A percentile compares a stretch with the other conserved stretches of the same genome.
Evolutionary conservation across 2,888 invertebrate genomes (phyloP).

Genomic region (Drosophila setosimentum): DNA sequence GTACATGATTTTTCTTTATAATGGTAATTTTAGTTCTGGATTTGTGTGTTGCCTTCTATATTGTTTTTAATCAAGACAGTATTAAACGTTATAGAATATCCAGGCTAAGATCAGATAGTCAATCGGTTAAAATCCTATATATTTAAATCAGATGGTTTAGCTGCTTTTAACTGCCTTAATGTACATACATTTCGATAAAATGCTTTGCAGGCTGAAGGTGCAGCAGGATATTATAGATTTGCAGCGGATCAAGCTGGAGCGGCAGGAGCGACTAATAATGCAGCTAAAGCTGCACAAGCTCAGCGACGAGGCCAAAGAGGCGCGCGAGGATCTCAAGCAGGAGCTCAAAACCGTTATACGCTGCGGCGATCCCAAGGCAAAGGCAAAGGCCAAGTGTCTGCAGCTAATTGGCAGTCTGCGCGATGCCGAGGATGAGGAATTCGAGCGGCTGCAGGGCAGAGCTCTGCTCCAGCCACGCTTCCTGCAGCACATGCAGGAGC

Average conservation of each 20-base stretch:
- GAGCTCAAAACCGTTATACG: slow-evolving; percentile 87
- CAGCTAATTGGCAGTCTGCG: slow-evolving; percentile 83
- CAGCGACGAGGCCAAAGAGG: slow-evolving; percentile 88
- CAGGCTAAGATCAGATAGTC: background rate
- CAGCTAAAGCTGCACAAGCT: slow-evolving; percentile 90
- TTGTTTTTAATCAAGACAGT: too few relatives aligned
- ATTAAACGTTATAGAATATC: background rate
- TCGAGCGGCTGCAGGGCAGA: slow-evolving; percentile 80
- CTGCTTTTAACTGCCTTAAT: background rate
- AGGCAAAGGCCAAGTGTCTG: slow-evolving; percentile 85
- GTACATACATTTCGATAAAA: background rate
- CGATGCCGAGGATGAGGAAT: slow-evolving; percentile 82
- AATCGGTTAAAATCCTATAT: background rate
- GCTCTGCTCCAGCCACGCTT: slow-evolving; percentile 88
- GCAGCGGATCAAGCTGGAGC: slow-evolving; percentile 89
- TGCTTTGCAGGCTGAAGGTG: slow-evolving; percentile 87
- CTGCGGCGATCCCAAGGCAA: slow-evolving; percentile 87
- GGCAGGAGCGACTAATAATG: slow-evolving; percentile 90
- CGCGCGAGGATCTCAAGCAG: slow-evolving; percentile 87
- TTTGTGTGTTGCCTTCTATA: too few relatives aligned
- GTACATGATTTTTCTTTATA: too few relatives aligned
- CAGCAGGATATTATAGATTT: slow-evolving; percentile 91
- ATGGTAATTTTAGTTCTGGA: too few relatives aligned
- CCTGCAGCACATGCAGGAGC: slow-evolving; percentile 90
- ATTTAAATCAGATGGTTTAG: background rate